Percentiles rank a stretch among this genome's conserved stretches.
Conservation (phyloP, 1,140 invertebrate species). For the Branchinecta lindahli region DNA sequence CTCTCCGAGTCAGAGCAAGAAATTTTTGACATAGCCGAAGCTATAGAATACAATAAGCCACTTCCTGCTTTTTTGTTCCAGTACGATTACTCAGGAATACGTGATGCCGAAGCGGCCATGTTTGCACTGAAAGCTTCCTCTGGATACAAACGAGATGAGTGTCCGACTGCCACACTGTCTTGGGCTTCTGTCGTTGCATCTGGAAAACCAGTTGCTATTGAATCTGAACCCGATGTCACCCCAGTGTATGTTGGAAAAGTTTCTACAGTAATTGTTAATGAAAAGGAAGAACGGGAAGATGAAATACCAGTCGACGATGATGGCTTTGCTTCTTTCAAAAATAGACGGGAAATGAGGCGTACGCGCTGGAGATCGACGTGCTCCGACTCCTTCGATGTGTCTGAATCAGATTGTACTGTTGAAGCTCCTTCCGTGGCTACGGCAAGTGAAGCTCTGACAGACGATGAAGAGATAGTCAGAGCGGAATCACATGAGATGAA, state of each 20-base stretch:
- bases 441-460: background rate
- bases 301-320: conserved; percentile 20
- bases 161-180: background rate
- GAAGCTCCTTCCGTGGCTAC: background rate
- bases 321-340: conserved; percentile 23
- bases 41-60: conserved; percentile 15
- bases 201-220: conserved; percentile 10
- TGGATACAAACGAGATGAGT: background rate
- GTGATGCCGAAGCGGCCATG: background rate
- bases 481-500: too few species aligned
- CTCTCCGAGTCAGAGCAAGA: conserved; percentile 20
- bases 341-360: conserved; percentile 22
- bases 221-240: conserved; percentile 20
- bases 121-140: background rate
- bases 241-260: conserved; percentile 21
- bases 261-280: conserved; percentile 22
- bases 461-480: conserved; percentile 10
- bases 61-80: background rate
- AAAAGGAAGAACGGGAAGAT: conserved; percentile 15
- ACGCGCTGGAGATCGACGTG: conserved; percentile 23
- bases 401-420: conserved; percentile 21
- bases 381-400: conserved; percentile 23
- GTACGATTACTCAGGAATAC: background rate
- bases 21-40: conserved; percentile 18
- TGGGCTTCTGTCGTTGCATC: conserved; percentile 18